phyloP scores from a whole-genome alignment of 2,113 vertebrate species.

The Clinocottus analis region DNA sequence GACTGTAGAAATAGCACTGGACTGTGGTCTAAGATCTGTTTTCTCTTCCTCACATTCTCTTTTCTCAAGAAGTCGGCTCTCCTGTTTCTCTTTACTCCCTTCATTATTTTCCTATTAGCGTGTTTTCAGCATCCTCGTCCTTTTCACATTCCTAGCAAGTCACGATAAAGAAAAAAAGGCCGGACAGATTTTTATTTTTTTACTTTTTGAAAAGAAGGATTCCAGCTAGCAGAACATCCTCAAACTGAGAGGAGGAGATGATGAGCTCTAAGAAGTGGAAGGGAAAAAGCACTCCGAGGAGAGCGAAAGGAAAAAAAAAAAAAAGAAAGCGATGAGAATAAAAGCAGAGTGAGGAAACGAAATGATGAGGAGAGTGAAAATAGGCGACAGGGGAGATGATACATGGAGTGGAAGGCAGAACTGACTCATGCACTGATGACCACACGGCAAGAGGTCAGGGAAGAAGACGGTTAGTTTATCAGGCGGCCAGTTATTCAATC shows the following conservation, averaged over 20 bases:
- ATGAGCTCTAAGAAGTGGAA: background rate
- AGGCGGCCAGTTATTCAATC: slow-evolving; percentile 27
- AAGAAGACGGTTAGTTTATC: slow-evolving; percentile 21
- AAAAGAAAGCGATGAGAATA: background rate
- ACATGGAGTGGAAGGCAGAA: slow-evolving; percentile 15
- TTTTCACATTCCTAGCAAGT: slow-evolving; percentile 10
- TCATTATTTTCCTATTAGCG: background rate
- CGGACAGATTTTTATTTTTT: too few species aligned
- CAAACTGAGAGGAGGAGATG: background rate
- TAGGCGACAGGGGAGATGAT: slow-evolving; percentile 20
- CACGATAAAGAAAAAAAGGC: background rate
- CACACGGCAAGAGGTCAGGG: slow-evolving; percentile 31
- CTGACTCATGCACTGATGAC: slow-evolving; percentile 43
- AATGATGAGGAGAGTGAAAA: slow-evolving; percentile 5
- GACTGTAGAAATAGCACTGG: slow-evolving; percentile 5
- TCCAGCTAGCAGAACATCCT: background rate
- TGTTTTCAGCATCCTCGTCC: slow-evolving; percentile 1
- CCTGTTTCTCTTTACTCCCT: background rate
- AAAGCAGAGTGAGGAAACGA: background rate
- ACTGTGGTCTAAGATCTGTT: background rate
- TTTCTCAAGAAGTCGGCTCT: background rate
- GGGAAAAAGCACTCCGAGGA: background rate
- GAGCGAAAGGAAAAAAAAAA: background rate
- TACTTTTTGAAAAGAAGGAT: background rate
- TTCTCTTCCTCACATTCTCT: background rate